Evolutionary conservation across 2,113 vertebrate species (phyloP), one percentile per base, ranked within the genome.

Genomic region (Gadus macrocephalus): DNA sequence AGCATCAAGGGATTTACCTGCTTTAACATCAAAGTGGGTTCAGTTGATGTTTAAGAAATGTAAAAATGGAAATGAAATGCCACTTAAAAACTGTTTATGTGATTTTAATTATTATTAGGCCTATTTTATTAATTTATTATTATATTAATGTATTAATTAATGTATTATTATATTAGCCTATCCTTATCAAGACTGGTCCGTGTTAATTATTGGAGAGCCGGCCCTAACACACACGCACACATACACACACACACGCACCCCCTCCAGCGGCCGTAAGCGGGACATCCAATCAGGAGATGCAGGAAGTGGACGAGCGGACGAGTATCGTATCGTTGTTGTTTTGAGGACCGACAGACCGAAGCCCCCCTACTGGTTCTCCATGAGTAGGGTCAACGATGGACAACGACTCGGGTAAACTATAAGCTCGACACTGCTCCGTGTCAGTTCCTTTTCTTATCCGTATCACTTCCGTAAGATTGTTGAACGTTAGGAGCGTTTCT

Each of bases 391-490:
- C 4, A 5, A 55, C 55, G 0, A 90, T 89, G 88, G 89, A 90
- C 53, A 62, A 61, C 20, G 83, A 88, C 67, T 68, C 85, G 76
- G 89, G 89, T 90, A 85, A 82, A 68, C 8, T 7, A 35, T 5
- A 35, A 5, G 4, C 31, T 35, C 25, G 25, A 25, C 25, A 25
- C 25, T 2, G 25, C 2, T 25, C 25, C 25, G 25, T 25, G 25
- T 25, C 25, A 25, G 25, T 25, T 25, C 25, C 25, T 25, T 25
- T 25, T 25, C 25, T 25, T 25, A 25, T 25, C 25, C 25, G 31
- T 35, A 5, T 35, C 31, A 35, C 1, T 7, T 35, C 6, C 31
- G 31, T 35, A 35, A 5, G 6, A 6, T 62, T 25, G 20, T 25
- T 22, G 20, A 62, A 62, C 19, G 20, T 3, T 14, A 22, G 12